Evolutionary conservation across 2,797 vertebrate genomes (phyloP), one percentile per base, ranked within the genome.

Genomic region (Pterois miles): DNA sequence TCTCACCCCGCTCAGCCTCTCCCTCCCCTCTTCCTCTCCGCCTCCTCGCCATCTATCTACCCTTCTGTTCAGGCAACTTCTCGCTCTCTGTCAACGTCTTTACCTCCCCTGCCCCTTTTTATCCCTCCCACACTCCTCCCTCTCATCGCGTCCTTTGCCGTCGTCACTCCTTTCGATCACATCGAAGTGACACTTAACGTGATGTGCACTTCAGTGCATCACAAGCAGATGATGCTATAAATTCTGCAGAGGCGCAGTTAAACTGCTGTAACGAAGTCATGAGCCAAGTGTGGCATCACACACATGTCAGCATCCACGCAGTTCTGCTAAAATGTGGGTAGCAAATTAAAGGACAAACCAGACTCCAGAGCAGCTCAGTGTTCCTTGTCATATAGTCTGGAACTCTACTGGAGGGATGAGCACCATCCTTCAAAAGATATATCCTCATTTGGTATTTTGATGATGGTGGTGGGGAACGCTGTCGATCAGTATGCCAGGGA

Each of bases 31-130:
- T 52, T 46, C 62, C 40, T 69, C 58, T 38, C 72, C 31, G 16
- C 65, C 48, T 86, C 76, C 27, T 81, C 3, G 6, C 68, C 33
- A 8, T 75, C 83, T 38, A 31, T 71, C 53, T 38, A 36, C 67
- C 57, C 74, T 64, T 77, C 78, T 83, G 67, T 48, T 74, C 20
- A 60, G 36, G 43, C 14, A 36, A 74, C 64, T 79, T 83, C 54
- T 56, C 27, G 40, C 33, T 67, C 67, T 74, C 25, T 18, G 23
- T 69, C 13, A 40, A 25, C 33, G 33, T 71, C 27, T 38, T 48
- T 16, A 18, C 22, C 43, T 75, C 40, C 16, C 11, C 58, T 46
- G 4, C 40, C 36, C 18, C 20, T 20, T 64, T 52, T 33, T 36
- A 54, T 56, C 16, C 6, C 53, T 59, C 13, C n/a, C 10, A 65